These are phyloP conservation scores for Anoncus sp. DNA, from an alignment of 2,888 invertebrate species.

Conservation along the genomic window DNA sequence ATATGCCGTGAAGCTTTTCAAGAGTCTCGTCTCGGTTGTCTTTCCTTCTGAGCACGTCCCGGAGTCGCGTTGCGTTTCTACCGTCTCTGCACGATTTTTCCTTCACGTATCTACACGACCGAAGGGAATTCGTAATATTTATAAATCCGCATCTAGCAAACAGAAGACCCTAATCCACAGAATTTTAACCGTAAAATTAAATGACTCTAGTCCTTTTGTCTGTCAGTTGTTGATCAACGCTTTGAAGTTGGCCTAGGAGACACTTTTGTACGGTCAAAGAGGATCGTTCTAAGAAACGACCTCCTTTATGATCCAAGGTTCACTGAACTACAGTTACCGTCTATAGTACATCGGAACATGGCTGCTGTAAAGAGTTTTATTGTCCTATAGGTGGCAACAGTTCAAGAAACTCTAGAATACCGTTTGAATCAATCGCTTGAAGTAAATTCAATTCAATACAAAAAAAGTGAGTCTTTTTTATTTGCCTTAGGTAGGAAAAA, in stretches of 20 bases:
- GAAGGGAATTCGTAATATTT: constrained; percentile 44
- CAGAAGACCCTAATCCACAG: too few relatives aligned
- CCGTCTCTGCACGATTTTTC: constrained; percentile 47
- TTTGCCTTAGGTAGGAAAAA: not conserved
- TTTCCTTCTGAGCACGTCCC: constrained; percentile 52
- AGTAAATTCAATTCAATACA: too few relatives aligned
- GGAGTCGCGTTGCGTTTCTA: constrained; percentile 38
- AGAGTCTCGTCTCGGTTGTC: constrained; percentile 29
- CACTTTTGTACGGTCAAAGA: constrained; percentile 30
- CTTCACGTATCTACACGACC: not conserved
- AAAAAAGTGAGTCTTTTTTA: too few relatives aligned
- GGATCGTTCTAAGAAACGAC: constrained; percentile 33
- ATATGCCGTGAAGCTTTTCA: constrained; percentile 29
- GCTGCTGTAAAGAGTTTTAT: not conserved
- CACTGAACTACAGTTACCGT: constrained; percentile 23
- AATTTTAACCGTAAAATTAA: too few relatives aligned
- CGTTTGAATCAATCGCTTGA: too few relatives aligned
- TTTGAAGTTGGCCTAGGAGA: not conserved
- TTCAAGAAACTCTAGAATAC: constrained; percentile 12
- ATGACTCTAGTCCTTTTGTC: constrained; percentile 24
- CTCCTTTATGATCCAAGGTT: constrained; percentile 31
- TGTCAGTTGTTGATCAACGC: not conserved
- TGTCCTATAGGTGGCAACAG: not conserved
- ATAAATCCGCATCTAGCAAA: not conserved
- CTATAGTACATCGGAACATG: not conserved